These are phyloP conservation scores for Spilosoma lubricipeda DNA, from an alignment of 2,888 invertebrate genomes.

Conservation along the genomic window DNA sequence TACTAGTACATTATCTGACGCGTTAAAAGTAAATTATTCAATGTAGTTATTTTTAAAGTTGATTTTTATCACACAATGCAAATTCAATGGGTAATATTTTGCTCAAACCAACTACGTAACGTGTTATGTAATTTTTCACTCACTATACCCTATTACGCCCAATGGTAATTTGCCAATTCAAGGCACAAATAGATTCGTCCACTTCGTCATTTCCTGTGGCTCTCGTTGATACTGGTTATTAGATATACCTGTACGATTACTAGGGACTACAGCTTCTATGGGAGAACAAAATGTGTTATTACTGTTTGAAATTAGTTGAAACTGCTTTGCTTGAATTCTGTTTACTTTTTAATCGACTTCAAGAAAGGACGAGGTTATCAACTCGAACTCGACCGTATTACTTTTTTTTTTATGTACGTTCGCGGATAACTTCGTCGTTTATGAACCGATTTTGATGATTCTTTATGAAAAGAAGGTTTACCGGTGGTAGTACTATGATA, in stretches of 20 bases:
- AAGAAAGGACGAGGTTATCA: too few relatives aligned
- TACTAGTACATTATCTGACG: not conserved
- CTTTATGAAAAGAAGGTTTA: too few relatives aligned
- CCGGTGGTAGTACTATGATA: too few relatives aligned
- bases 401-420: too few relatives aligned
- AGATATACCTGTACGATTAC: not conserved
- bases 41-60: not conserved
- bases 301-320: too few relatives aligned
- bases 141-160: not conserved
- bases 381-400: too few relatives aligned
- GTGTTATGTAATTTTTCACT: not conserved
- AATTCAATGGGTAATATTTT: not conserved
- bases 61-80: not conserved
- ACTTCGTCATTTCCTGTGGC: slow-evolving; percentile 6
- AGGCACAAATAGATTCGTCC: slow-evolving; percentile 4
- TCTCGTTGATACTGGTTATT: not conserved
- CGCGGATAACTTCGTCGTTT: too few relatives aligned
- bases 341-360: too few relatives aligned
- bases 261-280: not conserved
- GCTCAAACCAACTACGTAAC: not conserved
- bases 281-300: not conserved
- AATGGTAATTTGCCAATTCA: not conserved
- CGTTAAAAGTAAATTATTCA: not conserved
- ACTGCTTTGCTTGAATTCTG: not conserved
- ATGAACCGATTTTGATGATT: too few relatives aligned